Percentiles rank a stretch among this genome's conserved stretches.
Evolutionary conservation across 2,888 invertebrate genomes (phyloP).

Genomic region (Mellilla xanthometata): DNA sequence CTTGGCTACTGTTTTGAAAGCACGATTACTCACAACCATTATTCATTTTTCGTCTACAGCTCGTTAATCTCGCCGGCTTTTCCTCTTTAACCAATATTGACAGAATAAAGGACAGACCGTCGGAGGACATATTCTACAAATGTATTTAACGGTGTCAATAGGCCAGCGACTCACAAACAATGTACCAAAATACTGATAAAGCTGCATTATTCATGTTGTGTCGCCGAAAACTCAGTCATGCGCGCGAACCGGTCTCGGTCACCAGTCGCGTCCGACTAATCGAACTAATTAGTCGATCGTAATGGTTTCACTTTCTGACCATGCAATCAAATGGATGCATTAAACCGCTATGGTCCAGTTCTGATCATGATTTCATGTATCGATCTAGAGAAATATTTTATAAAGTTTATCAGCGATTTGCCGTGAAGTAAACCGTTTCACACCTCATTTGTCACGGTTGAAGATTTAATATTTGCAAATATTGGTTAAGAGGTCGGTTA

Average conservation of each 20-base stretch:
- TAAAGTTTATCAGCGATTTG: conserved; percentile 30
- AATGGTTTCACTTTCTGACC: conserved; percentile 67
- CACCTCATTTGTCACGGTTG: conserved; percentile 49
- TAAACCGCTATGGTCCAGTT: conserved; percentile 57
- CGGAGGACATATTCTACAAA: conserved; percentile 39
- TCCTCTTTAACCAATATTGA: conserved; percentile 42
- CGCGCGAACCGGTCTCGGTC: conserved; percentile 52
- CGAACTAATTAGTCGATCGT: conserved; percentile 61
- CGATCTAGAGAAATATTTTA: conserved; percentile 11
- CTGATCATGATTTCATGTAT: conserved; percentile 32
- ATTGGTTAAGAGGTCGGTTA: conserved; percentile 72
- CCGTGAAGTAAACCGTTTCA: conserved; percentile 25
- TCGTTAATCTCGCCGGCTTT: conserved; percentile 37
- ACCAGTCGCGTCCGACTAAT: conserved; percentile 61
- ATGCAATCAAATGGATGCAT: conserved; percentile 45
- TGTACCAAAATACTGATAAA: conserved; percentile 49
- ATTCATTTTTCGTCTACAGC: conserved; percentile 34
- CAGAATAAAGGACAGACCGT: conserved; percentile 33
- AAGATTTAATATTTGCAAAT: conserved; percentile 60
- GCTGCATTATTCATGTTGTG: conserved; percentile 67
- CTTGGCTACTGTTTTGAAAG: conserved; percentile 55
- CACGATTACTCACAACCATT: conserved; percentile 42
- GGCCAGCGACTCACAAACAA: conserved; percentile 59
- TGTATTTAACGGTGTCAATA: conserved; percentile 66
- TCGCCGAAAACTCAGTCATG: conserved; percentile 59